Evolutionary conservation across 2,888 invertebrate species (phyloP), one percentile per base, ranked within the genome.

Genomic region (Euzetes globulus): DNA sequence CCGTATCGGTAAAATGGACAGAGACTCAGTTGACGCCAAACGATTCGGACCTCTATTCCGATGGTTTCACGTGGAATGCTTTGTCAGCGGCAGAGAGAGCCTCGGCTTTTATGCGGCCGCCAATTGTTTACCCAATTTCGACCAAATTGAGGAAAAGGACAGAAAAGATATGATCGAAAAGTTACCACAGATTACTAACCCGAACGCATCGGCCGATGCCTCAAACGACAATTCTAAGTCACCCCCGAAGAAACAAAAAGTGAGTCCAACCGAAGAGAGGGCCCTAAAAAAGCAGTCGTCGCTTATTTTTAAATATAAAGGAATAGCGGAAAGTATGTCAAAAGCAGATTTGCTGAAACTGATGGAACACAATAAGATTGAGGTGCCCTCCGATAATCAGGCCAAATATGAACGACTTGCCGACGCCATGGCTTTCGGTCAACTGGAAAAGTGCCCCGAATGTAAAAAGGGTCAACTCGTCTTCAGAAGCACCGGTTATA

Each of bases 11-110:
- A 94, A 92, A 83, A 90, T 91, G 78, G 92, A 92, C 79, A 94
- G 85, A 83, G 91, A 93, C 76, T 88, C 88, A 70, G 91, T 91
- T 79, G 85, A 90, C 25, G 92, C 91, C 0, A 87, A 86, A 80
- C 88, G 88, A 82, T 92, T 88, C 82, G 94, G 94, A 0, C 94
- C 93, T 0, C 87, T 90, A 80, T 88, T 92, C 75, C 84, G 89
- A 72, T 97, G 96, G 96, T 89, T 96, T 82, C 97, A 97, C 83
- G 83, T 94, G 2, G 89, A 91, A 76, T 97, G 97, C 82, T 97
- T 97, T 84, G 88, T 87, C 0, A 88, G 91, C 80, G 80, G 88
- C 0, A 86, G 94, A 52, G 85, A 86, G 25, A 88, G 90, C 11
- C 83, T 94, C 2, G 87, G 88, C 19, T 97, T 88, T 83, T 88